Conservation (phyloP, 2,113 vertebrate species). For the Rallus limicola region DNA sequence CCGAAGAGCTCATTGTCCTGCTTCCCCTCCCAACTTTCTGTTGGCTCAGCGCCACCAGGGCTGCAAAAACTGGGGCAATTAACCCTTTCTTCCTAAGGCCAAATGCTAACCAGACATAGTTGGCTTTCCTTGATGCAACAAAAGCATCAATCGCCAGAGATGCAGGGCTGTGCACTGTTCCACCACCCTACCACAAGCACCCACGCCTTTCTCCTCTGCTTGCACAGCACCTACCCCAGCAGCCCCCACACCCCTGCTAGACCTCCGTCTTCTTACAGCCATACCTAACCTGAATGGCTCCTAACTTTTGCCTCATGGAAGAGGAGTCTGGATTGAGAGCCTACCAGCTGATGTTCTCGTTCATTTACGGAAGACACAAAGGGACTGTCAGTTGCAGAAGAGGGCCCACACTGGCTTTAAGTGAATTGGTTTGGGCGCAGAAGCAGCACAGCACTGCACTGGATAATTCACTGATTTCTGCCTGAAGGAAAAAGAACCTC, state of each 20-base stretch:
- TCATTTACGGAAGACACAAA: not conserved
- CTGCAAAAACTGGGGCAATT: not conserved
- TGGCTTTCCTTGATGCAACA: not conserved
- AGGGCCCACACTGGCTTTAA: not conserved
- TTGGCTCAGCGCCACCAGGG: not conserved
- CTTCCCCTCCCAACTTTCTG: not conserved
- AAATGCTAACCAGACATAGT: not conserved
- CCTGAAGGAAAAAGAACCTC: not conserved
- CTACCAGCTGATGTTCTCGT: not conserved
- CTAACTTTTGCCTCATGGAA: not conserved
- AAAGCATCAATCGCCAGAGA: not conserved
- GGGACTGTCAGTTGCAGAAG: not conserved
- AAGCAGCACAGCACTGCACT: not conserved
- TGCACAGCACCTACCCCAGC: not conserved
- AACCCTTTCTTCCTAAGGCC: not conserved
- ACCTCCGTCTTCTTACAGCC: not conserved
- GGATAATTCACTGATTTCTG: not conserved
- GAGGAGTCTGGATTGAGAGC: not conserved
- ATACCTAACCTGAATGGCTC: not conserved
- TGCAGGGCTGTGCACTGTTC: not conserved
- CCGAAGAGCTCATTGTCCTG: not conserved
- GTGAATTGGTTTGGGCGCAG: not conserved
- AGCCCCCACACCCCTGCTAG: fast-evolving
- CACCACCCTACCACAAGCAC: fast-evolving
- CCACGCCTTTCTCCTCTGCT: not conserved